A percentile compares a stretch with the other conserved stretches of the same genome.
These are phyloP conservation scores for Parotocinclus haroldoi DNA, from an alignment of 2,797 vertebrate species.

Conservation along the genomic window DNA sequence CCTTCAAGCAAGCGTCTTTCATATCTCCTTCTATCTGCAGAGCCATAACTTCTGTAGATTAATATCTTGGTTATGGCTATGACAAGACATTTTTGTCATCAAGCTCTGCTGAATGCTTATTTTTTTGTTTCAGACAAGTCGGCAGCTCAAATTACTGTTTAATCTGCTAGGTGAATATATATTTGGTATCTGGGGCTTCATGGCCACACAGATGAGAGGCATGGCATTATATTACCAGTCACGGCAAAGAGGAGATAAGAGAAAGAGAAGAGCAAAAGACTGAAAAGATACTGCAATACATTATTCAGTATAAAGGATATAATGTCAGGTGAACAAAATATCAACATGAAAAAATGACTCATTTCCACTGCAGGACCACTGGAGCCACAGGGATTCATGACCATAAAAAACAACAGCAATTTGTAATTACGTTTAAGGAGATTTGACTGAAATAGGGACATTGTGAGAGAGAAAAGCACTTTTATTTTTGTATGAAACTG, in stretches of 20 bases:
- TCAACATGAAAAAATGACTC: conserved; percentile 19
- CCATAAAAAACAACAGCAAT: background rate
- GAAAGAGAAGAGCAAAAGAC: conserved; percentile 8
- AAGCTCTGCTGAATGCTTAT: conserved; percentile 32
- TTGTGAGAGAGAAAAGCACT: background rate
- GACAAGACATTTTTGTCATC: conserved; percentile 34
- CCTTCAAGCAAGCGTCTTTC: conserved; percentile 8
- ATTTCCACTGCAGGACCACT: conserved; percentile 11
- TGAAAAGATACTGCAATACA: conserved; percentile 15
- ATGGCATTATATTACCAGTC: conserved; percentile 20
- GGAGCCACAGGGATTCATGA: conserved; percentile 4
- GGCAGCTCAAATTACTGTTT: conserved; percentile 43
- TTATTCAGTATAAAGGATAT: conserved; percentile 25
- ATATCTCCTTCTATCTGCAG: conserved; percentile 5
- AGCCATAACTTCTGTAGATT: conserved; percentile 23
- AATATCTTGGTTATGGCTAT: conserved; percentile 36
- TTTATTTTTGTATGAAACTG: conserved; percentile 27
- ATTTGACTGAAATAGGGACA: background rate
- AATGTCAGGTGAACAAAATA: conserved; percentile 21
- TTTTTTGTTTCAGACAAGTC: conserved; percentile 46
- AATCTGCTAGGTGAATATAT: conserved; percentile 44
- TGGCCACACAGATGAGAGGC: conserved; percentile 19
- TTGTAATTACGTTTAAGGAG: conserved; percentile 7
- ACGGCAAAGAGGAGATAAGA: conserved; percentile 13
- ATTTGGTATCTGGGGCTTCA: conserved; percentile 39